Evolutionary conservation across 1,140 invertebrate species (phyloP).

Genomic region (Micrasema longulum): DNA sequence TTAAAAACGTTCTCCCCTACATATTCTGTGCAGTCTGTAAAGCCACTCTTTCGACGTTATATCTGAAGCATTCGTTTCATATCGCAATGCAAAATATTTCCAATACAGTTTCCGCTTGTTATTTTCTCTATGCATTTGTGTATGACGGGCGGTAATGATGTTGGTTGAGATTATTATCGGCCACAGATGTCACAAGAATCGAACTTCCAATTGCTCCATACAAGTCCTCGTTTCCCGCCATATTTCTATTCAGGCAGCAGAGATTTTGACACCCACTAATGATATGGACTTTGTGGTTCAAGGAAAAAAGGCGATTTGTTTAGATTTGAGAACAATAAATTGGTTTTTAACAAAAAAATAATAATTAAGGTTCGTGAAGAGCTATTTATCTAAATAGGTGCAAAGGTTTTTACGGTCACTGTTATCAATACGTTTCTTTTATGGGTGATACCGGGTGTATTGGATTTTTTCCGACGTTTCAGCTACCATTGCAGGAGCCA

Average conservation of each 20-base stretch:
- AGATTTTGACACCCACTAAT: conserved; percentile 18
- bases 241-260: neutral
- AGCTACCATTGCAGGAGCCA: too few relatives aligned
- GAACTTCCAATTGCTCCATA: conserved; percentile 10
- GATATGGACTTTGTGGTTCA: conserved; percentile 14
- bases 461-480: too few relatives aligned
- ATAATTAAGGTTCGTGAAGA: too few relatives aligned
- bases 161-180: conserved; percentile 25
- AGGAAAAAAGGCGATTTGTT: conserved; percentile 8
- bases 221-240: neutral
- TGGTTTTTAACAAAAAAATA: too few relatives aligned
- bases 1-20: too few relatives aligned
- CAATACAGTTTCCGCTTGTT: conserved; percentile 19
- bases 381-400: too few relatives aligned
- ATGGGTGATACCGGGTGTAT: too few relatives aligned
- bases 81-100: conserved; percentile 1
- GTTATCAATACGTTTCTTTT: too few relatives aligned
- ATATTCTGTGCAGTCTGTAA: too few relatives aligned
- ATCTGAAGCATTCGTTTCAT: too few relatives aligned
- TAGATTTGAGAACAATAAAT: neutral
- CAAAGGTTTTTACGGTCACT: too few relatives aligned
- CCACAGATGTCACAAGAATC: conserved; percentile 14
- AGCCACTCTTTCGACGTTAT: too few relatives aligned
- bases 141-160: conserved; percentile 30
- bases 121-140: conserved; percentile 21